phyloP scores from a whole-genome alignment of 2,113 vertebrate species.

The Rallus limicola region DNA sequence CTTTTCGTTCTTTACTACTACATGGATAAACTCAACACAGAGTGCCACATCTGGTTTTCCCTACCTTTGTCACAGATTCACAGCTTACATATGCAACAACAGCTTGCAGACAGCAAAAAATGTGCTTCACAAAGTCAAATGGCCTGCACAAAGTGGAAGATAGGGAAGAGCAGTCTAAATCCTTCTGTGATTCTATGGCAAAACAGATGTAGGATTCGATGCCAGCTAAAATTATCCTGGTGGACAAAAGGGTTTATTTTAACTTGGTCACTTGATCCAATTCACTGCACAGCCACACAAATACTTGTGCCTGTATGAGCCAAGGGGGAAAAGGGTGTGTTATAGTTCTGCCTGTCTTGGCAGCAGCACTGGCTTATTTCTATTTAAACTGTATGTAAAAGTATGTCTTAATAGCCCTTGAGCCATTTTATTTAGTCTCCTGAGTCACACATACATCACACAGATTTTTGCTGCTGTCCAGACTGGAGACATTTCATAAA shows the following conservation, averaged over 20 bases:
- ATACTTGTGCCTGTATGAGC: conserved; percentile 6
- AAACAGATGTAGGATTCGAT: conserved; percentile 20
- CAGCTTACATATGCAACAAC: not conserved
- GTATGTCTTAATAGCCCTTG: conserved; percentile 21
- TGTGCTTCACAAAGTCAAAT: not conserved
- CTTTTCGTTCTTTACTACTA: not conserved
- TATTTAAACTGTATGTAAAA: conserved; percentile 54
- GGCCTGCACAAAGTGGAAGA: not conserved
- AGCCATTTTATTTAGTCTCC: conserved; percentile 57
- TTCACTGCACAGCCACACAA: conserved; percentile 41
- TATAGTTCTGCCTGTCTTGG: conserved; percentile 35
- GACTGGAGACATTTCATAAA: conserved; percentile 46
- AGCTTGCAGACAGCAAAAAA: not conserved
- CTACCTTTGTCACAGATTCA: not conserved
- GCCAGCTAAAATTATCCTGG: conserved; percentile 12
- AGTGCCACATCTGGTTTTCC: not conserved
- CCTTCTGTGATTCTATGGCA: not conserved
- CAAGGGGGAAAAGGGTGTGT: conserved; percentile 58
- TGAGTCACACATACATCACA: conserved; percentile 46
- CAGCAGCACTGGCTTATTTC: conserved; percentile 55
- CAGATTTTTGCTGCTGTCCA: conserved; percentile 49
- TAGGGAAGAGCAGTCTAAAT: not conserved
- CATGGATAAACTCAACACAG: rapidly evolving
- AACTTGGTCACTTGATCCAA: conserved; percentile 38
- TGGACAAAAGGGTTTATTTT: conserved; percentile 59